Conservation (phyloP, 2,113 vertebrate genomes). For the Girardinichthys multiradiatus region DNA sequence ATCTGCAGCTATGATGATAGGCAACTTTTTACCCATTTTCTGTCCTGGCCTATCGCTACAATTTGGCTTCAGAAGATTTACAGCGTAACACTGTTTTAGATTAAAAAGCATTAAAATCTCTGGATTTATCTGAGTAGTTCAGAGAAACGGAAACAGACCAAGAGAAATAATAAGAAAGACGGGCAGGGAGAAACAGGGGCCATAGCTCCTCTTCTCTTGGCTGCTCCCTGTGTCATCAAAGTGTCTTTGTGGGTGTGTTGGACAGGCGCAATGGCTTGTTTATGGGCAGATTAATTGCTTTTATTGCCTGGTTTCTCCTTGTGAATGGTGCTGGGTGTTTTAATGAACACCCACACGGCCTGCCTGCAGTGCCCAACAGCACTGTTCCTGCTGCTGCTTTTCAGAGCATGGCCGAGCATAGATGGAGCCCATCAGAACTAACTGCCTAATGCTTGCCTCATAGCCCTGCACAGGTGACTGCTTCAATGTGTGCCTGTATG, state of each 20-base stretch:
- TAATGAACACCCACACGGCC: conserved; percentile 71
- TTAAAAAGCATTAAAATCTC: conserved; percentile 45
- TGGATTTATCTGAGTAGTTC: conserved; percentile 52
- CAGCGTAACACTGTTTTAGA: conserved; percentile 43
- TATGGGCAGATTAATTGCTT: conserved; percentile 77
- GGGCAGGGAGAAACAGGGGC: conserved; percentile 37
- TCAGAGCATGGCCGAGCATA: conserved; percentile 64
- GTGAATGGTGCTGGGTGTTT: conserved; percentile 65
- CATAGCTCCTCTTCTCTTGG: conserved; percentile 20
- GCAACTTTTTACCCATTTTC: conserved; percentile 23
- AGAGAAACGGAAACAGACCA: conserved; percentile 46
- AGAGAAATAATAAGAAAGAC: conserved; percentile 59
- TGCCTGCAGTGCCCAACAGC: conserved; percentile 25
- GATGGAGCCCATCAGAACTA: conserved; percentile 42
- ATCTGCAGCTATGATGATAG: conserved; percentile 19
- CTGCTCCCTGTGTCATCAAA: conserved; percentile 45
- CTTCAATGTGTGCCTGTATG: conserved; percentile 25
- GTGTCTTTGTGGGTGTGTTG: conserved; percentile 59
- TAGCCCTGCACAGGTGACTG: conserved; percentile 61
- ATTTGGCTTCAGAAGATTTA: conserved; percentile 33
- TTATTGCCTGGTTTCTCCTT: conserved; percentile 73
- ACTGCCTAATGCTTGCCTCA: conserved; percentile 47
- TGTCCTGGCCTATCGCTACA: conserved; percentile 17
- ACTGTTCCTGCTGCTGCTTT: conserved; percentile 62
- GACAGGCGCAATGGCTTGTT: conserved; percentile 74